Evolutionary conservation across 2,888 invertebrate species (phyloP).

Genomic region (Protonemura montana): DNA sequence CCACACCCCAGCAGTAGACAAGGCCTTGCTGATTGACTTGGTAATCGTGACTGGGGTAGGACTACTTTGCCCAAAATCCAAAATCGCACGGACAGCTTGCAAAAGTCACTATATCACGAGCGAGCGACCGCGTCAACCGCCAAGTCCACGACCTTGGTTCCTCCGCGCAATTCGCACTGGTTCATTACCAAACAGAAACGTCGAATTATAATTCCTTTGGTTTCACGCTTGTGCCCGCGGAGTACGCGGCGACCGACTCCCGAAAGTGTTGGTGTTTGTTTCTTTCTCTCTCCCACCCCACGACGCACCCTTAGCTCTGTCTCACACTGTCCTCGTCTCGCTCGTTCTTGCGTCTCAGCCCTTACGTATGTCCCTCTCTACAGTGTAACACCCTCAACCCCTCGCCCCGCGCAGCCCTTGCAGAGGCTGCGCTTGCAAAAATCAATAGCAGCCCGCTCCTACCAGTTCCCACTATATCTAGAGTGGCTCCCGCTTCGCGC

Average conservation of each 20-base stretch:
- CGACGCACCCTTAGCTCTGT: constrained; percentile 44
- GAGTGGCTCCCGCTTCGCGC: constrained; percentile 1
- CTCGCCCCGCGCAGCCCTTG: constrained; percentile 42
- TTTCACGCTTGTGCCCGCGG: constrained; percentile 38
- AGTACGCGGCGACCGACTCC: constrained; percentile 1
- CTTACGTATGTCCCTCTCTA: constrained; percentile 18
- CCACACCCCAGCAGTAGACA: no score
- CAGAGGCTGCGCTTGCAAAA: constrained; percentile 46
- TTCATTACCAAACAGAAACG: not conserved
- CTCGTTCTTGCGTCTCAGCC: constrained; percentile 29
- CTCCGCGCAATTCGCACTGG: not conserved
- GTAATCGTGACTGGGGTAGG: no score
- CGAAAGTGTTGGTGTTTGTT: constrained; percentile 48
- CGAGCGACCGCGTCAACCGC: not conserved
- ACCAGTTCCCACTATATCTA: constrained; percentile 34
- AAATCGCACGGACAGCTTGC: no score
- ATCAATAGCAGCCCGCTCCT: constrained; percentile 46
- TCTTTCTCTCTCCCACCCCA: constrained; percentile 44
- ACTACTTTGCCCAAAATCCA: no score
- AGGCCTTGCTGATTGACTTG: no score
- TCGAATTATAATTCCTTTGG: constrained; percentile 31
- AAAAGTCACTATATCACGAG: no score
- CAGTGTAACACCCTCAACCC: constrained; percentile 43
- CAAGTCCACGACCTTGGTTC: not conserved
- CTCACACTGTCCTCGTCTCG: constrained; percentile 42